Evolutionary conservation across 1,140 invertebrate species (phyloP), one percentile per base, ranked within the genome.

Genomic region (Listronotus oregonensis): DNA sequence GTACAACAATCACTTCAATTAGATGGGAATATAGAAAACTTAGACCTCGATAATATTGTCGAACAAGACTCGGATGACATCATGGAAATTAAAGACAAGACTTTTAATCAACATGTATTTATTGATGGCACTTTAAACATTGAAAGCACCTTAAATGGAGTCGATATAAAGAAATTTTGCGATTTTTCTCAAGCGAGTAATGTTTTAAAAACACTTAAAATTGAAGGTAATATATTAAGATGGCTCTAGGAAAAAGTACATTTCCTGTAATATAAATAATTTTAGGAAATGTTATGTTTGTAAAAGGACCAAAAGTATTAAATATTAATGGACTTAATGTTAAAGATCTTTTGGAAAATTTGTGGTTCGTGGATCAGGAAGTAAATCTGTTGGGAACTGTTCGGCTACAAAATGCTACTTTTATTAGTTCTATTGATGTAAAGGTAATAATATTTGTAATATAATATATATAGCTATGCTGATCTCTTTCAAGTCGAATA

Each of bases 11-110:
- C 11, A 42, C 9, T 66, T 8, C 32, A 12, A 47, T 49, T 76
- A 8, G 43, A 67, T 14, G 77, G 77, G 4, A 65, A 77, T 27
- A 70, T 78, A 52, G 72, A 74, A 42, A 64, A 73, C 44, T 51
- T 78, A 39, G 75, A 78, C 56, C 58, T 78, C 11, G 65, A 75
- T 14, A 74, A 70, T 55, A 66, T 75, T 12, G 54, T 76, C 14
- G 42, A 47, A 12, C 42, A 58, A 34, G 61, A 68, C 34, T 21
- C n/a, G 7, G 51, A 57, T 14, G 32, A 65, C 15, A 50, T 52
- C 6, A 27, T 59, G 15, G 34, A 42, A 8, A 40, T 75, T 61
- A 7, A 46, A 21, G 71, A 69, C 32, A 54, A 67, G 54, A 68
- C n/a, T 18, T 78, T 76, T 52, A 51, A 64, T 18, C 58, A 67